Evolutionary conservation across 2,113 vertebrate genomes (phyloP).

Genomic region (Boleophthalmus pectinirostris): DNA sequence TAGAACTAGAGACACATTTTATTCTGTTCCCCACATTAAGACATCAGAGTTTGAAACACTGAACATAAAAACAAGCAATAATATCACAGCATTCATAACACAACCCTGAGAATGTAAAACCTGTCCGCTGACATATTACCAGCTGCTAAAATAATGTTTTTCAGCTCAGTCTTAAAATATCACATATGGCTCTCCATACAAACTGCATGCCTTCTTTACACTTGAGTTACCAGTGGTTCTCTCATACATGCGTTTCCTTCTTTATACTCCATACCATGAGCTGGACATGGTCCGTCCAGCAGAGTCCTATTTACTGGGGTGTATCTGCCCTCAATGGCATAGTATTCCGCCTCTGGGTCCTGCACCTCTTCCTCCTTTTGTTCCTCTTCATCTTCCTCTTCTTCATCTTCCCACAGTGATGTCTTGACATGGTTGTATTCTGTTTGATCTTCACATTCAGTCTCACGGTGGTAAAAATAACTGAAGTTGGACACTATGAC

Average conservation of each 20-base stretch:
- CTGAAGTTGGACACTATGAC: slow-evolving; percentile 79
- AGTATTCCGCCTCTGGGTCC: slow-evolving; percentile 59
- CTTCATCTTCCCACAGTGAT: slow-evolving; percentile 68
- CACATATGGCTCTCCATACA: neutral
- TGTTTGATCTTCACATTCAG: slow-evolving; percentile 74
- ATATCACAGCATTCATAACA: slow-evolving; percentile 42
- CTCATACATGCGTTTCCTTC: slow-evolving; percentile 50
- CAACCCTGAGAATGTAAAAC: slow-evolving; percentile 58
- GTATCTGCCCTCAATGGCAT: slow-evolving; percentile 60
- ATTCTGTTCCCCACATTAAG: slow-evolving; percentile 52
- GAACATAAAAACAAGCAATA: slow-evolving; percentile 40
- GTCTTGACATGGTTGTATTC: slow-evolving; percentile 77
- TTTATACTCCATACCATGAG: slow-evolving; percentile 55
- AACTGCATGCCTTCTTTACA: slow-evolving; percentile 54
- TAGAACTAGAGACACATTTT: neutral
- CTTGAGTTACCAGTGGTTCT: slow-evolving; percentile 81
- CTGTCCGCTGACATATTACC: neutral
- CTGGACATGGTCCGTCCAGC: slow-evolving; percentile 53
- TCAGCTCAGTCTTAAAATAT: neutral
- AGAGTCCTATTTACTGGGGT: slow-evolving; percentile 67
- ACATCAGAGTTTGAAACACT: slow-evolving; percentile 60
- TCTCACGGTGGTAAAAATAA: slow-evolving; percentile 79
- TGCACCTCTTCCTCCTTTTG: slow-evolving; percentile 44
- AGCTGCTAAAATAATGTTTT: neutral
- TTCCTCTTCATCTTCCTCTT: slow-evolving; percentile 33